These are phyloP conservation scores for Actias luna DNA, from an alignment of 2,888 invertebrate species.

Conservation along the genomic window DNA sequence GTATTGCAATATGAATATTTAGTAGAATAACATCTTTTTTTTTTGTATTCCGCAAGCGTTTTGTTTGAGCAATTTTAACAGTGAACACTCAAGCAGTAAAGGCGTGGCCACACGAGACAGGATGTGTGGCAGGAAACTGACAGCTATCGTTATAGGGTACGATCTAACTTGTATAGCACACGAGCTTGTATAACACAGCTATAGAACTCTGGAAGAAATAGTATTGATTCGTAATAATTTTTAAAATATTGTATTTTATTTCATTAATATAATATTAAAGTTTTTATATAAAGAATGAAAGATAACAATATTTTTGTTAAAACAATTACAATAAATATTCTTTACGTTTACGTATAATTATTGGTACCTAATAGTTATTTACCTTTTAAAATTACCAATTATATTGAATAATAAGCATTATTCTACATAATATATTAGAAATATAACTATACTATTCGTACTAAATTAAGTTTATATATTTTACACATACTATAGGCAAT, in stretches of 20 bases:
- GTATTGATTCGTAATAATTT: not conserved
- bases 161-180: constrained; percentile 25
- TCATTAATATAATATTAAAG: not conserved
- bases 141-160: constrained; percentile 40
- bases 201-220: constrained; percentile 12
- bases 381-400: too few relatives aligned
- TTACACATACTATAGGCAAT: not conserved
- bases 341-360: too few relatives aligned
- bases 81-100: constrained; percentile 24
- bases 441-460: not conserved
- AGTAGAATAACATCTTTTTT: not conserved
- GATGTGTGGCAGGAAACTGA: constrained; percentile 41
- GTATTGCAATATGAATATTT: not conserved
- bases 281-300: too few relatives aligned
- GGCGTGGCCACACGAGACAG: constrained; percentile 36
- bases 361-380: too few relatives aligned
- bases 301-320: too few relatives aligned
- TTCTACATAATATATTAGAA: not conserved
- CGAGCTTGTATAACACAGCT: constrained; percentile 17
- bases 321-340: too few relatives aligned
- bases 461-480: not conserved
- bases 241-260: not conserved
- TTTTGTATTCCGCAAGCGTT: constrained; percentile 6
- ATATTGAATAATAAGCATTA: too few relatives aligned
- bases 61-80: constrained; percentile 24